Base-by-base conservation (phyloP, 2,113 vertebrate genomes). In the Erinaceus europaeus region DNA sequence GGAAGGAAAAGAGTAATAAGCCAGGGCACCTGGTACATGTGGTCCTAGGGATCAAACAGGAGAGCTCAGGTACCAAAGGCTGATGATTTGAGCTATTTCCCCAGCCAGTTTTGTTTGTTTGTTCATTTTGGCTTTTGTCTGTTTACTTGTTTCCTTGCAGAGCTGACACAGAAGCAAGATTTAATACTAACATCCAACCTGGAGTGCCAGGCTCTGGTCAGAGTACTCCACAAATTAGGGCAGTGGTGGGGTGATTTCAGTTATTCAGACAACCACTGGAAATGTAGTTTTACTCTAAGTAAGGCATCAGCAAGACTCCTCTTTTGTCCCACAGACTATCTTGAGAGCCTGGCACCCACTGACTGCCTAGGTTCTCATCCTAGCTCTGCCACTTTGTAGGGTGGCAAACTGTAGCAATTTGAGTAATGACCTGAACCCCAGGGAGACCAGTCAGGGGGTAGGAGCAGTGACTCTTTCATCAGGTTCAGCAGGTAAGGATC, bases 261-360 rank as follows among this genome's bases (percentile, higher is more conserved):
- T 91, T 92, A 90, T 85, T 95, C 86, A 90, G 40, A 79, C 53
- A 90, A 90, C 74, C 92, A 79, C 75, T 88, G 82, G 79, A 89
- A 90, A 86, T 78, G 88, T 84, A 83, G 57, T 94, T 94, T 91
- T 83, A 44, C 76, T 67, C 2, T 55, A 82, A 92, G 50, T 71
- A 88, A 85, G 48, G 86, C 83, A 71, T 92, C 88, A 90, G 84
- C 92, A 62, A 72, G 75, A 92, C 53, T 44, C 67, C 61, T 3
- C 0, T 9, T 46, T 74, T 86, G 85, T 73, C 40, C 87, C 61
- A 18, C 42, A 78, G 76, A 87, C 61, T 69, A 12, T 90, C 80
- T 79, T 48, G 34, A 57, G 73, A 18, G 42, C 32, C 59, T 73
- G 46, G 52, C 32, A 2, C 59, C 53, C 29, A 11, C 55, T 76